Evolutionary conservation across 1,140 invertebrate genomes (phyloP), one percentile per base, ranked within the genome.

Genomic region (Helicorthomorpha holstii): DNA sequence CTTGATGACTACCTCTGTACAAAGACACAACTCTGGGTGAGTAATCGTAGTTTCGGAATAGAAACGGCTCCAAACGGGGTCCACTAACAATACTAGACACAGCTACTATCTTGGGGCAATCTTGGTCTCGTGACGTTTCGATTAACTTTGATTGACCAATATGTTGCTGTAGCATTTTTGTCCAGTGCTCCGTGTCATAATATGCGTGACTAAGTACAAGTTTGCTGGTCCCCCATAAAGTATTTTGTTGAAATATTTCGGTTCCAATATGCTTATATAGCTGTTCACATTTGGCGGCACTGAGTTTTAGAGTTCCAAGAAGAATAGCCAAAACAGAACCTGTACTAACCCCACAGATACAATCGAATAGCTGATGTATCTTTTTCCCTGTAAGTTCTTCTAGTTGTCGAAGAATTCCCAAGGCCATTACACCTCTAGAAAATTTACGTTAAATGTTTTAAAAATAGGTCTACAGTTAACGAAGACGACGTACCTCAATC

Each of bases 331-430:
- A 69, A 57, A 86, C 83, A 14, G 82, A 80, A 46, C 89, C 89
- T 2, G 90, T 93, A 62, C 85, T 90, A 14, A 94, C 89, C 7
- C 91, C 91, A 62, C 85, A 85, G 57, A 95, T 82, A 54, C 84
- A 84, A 69, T 95, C 91, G 69, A 95, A 95, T 26, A 75, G 56
- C 54, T 76, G 64, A 55, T 69, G 59, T 16, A 75, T 65, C 21
- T 63, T 65, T 57, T 77, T 75, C 1, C 80, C 79, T 23, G 81
- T 83, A 3, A 81, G 58, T 56, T 75, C 66, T 68, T 92, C 85
- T 14, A 91, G 64, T 57, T 81, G 78, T 53, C 78, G 76, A 41
- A 92, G 64, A 62, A 89, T 79, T 68, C 87, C 80, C 45, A 91
- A 75, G 0, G 85, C 82, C 19, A 88, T 72, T 16, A 91, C 71